Conservation (phyloP, 2,113 vertebrate species). For the Cottus gobio region DNA sequence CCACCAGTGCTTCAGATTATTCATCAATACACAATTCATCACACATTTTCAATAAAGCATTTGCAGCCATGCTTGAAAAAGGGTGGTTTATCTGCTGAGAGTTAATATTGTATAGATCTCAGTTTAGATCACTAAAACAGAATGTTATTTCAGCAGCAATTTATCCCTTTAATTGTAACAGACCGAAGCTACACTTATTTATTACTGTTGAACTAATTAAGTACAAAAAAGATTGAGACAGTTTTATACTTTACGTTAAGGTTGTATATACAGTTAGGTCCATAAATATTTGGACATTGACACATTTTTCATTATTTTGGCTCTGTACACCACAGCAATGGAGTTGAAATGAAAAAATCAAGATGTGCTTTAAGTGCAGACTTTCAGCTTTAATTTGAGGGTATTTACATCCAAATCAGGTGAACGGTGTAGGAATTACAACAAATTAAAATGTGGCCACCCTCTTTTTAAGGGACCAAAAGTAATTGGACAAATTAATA, state of each 20-base stretch:
- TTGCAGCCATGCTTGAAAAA: background rate
- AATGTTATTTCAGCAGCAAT: background rate
- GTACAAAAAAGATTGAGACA: background rate
- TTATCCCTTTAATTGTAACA: background rate
- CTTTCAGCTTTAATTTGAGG: too few species aligned
- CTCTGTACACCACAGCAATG: too few species aligned
- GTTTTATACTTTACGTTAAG: background rate
- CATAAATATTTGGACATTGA: too few species aligned
- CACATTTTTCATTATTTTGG: too few species aligned
- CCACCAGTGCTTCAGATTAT: background rate
- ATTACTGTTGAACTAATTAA: background rate
- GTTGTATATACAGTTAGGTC: too few species aligned
- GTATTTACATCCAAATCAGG: too few species aligned
- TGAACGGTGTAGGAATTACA: too few species aligned
- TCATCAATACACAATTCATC: background rate
- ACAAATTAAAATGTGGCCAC: too few species aligned
- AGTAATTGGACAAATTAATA: too few species aligned
- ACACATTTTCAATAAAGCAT: constrained; percentile 13
- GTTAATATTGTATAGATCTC: background rate
- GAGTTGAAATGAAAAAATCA: too few species aligned
- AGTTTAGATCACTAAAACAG: background rate
- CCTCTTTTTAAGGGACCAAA: too few species aligned
- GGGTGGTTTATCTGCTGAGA: background rate
- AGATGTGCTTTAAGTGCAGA: too few species aligned
- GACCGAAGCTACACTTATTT: background rate